A percentile compares a stretch with the other conserved stretches of the same genome.
Evolutionary conservation across 2,797 vertebrate genomes (phyloP).

Genomic region (Liparis tanakae): DNA sequence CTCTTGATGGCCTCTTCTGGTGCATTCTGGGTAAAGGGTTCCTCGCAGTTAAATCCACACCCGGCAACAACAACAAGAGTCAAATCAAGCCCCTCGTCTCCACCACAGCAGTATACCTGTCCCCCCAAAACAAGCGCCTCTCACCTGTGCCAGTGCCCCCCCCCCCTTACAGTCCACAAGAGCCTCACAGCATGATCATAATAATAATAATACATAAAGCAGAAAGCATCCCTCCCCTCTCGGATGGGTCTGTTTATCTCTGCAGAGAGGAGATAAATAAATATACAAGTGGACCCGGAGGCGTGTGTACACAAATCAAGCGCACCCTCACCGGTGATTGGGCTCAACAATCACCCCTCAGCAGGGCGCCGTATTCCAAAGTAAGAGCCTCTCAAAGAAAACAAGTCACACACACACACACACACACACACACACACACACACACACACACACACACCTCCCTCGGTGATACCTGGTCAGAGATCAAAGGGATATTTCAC

Average conservation of each 20-base stretch:
- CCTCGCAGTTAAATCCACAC: neutral
- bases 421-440: too few relatives aligned
- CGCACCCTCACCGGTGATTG: conserved; percentile 55
- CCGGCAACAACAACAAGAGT: neutral
- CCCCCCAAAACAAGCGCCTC: conserved; percentile 40
- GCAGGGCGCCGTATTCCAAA: conserved; percentile 41
- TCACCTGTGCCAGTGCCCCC: conserved; percentile 25
- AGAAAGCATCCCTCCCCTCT: conserved; percentile 37
- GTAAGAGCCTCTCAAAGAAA: conserved; percentile 51
- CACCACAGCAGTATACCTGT: conserved; percentile 20
- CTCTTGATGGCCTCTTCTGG: neutral
- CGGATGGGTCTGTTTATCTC: conserved; percentile 45
- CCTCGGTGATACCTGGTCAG: conserved; percentile 35
- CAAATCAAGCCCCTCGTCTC: conserved; percentile 20
- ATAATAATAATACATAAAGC: too few relatives aligned
- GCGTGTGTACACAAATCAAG: conserved; percentile 55
- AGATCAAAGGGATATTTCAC: conserved; percentile 56
- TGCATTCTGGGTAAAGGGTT: neutral
- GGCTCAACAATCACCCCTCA: conserved; percentile 50
- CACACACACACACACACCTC: too few relatives aligned
- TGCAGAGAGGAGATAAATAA: conserved; percentile 31
- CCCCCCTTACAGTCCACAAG: conserved; percentile 37
- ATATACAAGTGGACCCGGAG: conserved; percentile 23
- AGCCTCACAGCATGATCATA: conserved; percentile 12
- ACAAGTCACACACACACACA: conserved; percentile 27